Evolutionary conservation across 2,888 invertebrate species (phyloP), one percentile per base, ranked within the genome.

Genomic region (Anodontia alba): DNA sequence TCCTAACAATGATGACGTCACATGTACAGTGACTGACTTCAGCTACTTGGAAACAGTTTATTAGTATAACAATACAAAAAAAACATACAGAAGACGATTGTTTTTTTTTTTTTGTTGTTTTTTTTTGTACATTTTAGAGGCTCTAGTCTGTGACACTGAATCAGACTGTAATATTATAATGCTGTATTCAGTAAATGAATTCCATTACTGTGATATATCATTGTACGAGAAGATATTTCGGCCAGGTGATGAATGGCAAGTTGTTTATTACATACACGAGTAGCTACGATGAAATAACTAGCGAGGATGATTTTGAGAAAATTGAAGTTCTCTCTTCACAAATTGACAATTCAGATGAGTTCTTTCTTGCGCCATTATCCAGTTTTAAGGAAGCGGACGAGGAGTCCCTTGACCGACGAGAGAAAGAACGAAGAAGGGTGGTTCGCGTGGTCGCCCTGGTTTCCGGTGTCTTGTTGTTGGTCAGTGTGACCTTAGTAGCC

Each of bases 401-500:
- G 36, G 75, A 73, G 23, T 67, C 73, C 0, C 68, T 77, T 26
- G 78, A 81, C 57, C 77, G 78, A 15, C 83, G 83, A 49, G 86
- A 86, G 66, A 75, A 69, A 15, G 85, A 91, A 38, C 74, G 91
- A 67, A 91, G 88, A 73, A 87, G 89, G 10, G 89, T 91, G 42
- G 92, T 90, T 23, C 85, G 98, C 96, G 98, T 98, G 73, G 98
- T 98, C 94, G 97, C 98, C 94, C 97, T 97, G 91, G 98, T 98
- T 62, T 98, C 98, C 83, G 97, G 97, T 93, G 95, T 98, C 84
- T 95, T 98, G 87, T 96, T 98, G 80, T 96, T 98, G 93, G 97
- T 98, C 95, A 98, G 98, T 95, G 96, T 98, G 91, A 96, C 98
- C 87, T 95, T 98, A 81, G 98, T 98, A 42, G 98, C 98, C 23